These are phyloP conservation scores for Sternarchorhynchus goeldii DNA, from an alignment of 2,797 vertebrate genomes.

Conservation along the genomic window DNA sequence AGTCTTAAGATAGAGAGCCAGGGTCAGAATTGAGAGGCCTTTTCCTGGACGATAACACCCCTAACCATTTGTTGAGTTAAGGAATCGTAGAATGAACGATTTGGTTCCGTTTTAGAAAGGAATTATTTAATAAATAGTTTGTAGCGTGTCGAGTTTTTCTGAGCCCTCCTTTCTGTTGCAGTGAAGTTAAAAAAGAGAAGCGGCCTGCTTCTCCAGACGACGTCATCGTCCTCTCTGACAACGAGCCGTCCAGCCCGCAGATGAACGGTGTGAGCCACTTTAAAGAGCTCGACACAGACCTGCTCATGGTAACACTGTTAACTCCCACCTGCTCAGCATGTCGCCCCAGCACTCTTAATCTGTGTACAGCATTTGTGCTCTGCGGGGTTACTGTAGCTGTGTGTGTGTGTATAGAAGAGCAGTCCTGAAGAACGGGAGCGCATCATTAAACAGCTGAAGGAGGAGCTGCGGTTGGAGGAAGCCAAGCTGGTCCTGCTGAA, in stretches of 20 bases:
- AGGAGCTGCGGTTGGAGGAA: conserved; percentile 92
- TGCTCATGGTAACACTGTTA: conserved; percentile 80
- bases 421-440: conserved; percentile 74
- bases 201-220: conserved; percentile 83
- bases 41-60: too few relatives aligned
- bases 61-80: too few relatives aligned
- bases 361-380: too few relatives aligned
- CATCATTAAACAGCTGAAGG: conserved; percentile 91
- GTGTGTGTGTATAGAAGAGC: conserved; percentile 67
- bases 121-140: background rate
- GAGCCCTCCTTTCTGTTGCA: conserved; percentile 49
- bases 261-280: conserved; percentile 84
- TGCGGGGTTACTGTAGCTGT: conserved; percentile 2
- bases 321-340: background rate
- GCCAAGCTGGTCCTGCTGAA: conserved; percentile 94
- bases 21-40: too few relatives aligned
- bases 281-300: conserved; percentile 83
- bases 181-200: conserved; percentile 81
- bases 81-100: too few relatives aligned
- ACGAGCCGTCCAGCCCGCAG: conserved; percentile 84
- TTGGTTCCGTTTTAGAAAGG: too few relatives aligned
- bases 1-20: background rate
- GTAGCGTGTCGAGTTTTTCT: background rate
- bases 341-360: too few relatives aligned
- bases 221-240: conserved; percentile 92